phyloP scores from a whole-genome alignment of 1,140 invertebrate genomes.

The Platorchestia sp. region DNA sequence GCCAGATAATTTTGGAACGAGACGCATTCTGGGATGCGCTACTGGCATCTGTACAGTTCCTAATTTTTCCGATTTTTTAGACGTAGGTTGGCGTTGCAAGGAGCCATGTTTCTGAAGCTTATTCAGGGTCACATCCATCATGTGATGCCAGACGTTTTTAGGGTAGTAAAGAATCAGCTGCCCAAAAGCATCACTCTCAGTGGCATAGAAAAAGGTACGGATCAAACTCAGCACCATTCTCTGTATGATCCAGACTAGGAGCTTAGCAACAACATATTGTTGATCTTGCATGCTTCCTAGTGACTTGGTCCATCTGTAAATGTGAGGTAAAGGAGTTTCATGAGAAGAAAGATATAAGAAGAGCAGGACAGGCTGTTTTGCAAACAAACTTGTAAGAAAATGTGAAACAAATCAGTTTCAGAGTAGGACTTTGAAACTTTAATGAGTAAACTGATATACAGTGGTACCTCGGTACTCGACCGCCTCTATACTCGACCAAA shows the following conservation, averaged over 20 bases:
- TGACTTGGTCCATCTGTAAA: not conserved
- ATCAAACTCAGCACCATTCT: not conserved
- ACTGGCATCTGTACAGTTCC: not conserved
- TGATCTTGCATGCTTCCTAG: not conserved
- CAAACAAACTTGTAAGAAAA: not conserved
- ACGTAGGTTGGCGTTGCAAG: not conserved
- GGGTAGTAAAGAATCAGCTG: conserved; percentile 18
- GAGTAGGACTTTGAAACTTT: no score
- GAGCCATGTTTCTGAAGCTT: not conserved
- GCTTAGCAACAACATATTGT: conserved; percentile 16
- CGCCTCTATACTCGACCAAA: no score
- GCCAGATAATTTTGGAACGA: conserved; percentile 1
- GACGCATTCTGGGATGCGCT: not conserved
- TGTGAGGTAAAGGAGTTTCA: not conserved
- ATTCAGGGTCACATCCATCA: not conserved
- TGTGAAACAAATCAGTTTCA: not conserved
- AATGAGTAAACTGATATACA: no score
- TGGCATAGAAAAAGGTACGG: conserved; percentile 37
- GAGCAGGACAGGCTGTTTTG: not conserved
- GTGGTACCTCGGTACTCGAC: no score
- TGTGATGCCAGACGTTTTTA: conserved; percentile 1
- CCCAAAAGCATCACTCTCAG: not conserved
- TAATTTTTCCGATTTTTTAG: not conserved
- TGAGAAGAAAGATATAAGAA: not conserved
- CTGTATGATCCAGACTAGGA: conserved; percentile 19